Base-by-base conservation (phyloP, 2,113 vertebrate genomes). In the Charina bottae region DNA sequence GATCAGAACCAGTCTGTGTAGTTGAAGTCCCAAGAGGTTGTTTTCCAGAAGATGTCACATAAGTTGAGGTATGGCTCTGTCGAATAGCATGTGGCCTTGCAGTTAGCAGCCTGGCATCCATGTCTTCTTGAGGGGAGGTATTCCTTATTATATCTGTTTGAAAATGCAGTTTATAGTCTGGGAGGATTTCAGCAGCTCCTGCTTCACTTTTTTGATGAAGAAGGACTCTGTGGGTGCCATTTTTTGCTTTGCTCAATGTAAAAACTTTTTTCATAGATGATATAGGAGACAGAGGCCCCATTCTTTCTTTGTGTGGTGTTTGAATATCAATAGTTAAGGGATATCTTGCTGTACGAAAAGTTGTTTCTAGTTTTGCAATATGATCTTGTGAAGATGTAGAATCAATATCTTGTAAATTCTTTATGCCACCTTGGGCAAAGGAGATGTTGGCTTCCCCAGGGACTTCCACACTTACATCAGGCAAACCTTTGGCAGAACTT, bases 1-100 rank as follows among this genome's bases (percentile, higher is more conserved):
- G 97, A 93, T 85, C 9, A n/a, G 93, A 58, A 90, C 93, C 95
- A 17, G 28, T 11, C 91, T 90, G 94, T 72, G 37, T 64, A 56
- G 0, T 17, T 62, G 90, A 0, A 0, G 6, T 83, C 55, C 0
- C 6, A 24, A 53, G 0, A 0, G 62, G 15, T 91, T 85, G 60
- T 78, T 83, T 96, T 58, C 91, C 90, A 72, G 64, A 37, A 83
- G 84, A 90, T 53, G 13, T 56, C 12, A 23, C 21, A 6, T 62
- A 0, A 0, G 83, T 1, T 60, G 59, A 94, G 60, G 92, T 17
- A n/a, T 0, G 58, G 46, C 49, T 0, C 26, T 90, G 91, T n/a
- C n/a, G 83, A 90, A 0, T 21, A 83, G 62, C 1, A 1, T 1
- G 62, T 19, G 90, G 17, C 24, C 83, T 72, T 62, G 64, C 24